Evolutionary conservation across 1,140 invertebrate species (phyloP).

Genomic region (Rhopalosiphum padi): DNA sequence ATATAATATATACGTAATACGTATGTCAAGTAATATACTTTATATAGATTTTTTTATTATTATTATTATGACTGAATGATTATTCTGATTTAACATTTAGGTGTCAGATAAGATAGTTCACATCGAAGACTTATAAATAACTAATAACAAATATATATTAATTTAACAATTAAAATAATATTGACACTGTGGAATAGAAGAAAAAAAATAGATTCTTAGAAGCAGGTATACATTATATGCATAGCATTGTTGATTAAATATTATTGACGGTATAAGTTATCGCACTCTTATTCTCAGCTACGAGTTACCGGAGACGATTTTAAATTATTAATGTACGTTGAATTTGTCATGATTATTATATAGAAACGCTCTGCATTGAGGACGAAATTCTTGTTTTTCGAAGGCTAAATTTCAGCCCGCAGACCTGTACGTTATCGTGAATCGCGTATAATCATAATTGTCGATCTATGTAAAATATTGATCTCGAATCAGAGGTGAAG

Average conservation of each 20-base stretch:
- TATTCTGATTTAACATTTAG: not conserved
- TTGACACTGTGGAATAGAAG: too few relatives aligned
- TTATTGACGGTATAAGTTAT: not conserved
- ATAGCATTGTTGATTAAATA: not conserved
- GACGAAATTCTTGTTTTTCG: not conserved
- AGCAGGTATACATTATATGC: too few relatives aligned
- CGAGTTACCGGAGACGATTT: not conserved
- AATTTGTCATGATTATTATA: not conserved
- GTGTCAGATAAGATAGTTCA: not conserved
- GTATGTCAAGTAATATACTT: not conserved
- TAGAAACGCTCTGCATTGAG: not conserved
- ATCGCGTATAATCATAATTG: not conserved
- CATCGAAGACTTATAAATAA: not conserved
- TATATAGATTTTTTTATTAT: not conserved
- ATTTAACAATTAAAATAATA: too few relatives aligned
- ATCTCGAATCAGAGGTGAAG: not conserved
- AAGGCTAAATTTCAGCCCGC: not conserved
- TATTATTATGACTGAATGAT: not conserved
- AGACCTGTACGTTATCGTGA: not conserved
- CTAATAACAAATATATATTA: not conserved
- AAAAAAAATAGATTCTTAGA: too few relatives aligned
- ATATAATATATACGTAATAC: not conserved
- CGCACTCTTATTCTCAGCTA: not conserved
- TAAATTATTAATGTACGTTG: not conserved
- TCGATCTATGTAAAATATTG: not conserved